These are phyloP conservation scores for Lamellibrachia columna DNA, from an alignment of 2,888 invertebrate species.

Conservation along the genomic window DNA sequence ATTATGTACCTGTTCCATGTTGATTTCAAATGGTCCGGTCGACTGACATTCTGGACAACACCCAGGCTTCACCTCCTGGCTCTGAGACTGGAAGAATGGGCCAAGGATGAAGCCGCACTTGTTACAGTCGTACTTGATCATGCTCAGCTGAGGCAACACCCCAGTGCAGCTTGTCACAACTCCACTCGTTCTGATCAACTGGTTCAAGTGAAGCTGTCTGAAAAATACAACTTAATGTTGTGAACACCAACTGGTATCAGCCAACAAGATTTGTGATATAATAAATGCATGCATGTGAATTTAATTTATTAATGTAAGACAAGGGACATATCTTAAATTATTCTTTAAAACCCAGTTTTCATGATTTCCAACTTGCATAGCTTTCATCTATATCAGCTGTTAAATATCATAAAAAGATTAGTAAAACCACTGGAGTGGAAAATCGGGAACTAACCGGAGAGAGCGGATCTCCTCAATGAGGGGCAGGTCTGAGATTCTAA, in stretches of 20 bases:
- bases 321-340: background rate
- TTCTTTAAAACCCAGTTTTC: no score
- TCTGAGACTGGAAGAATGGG: constrained; percentile 94
- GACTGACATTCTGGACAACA: constrained; percentile 99
- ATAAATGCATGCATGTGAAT: background rate
- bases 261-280: background rate
- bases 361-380: no score
- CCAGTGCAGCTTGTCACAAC: constrained; percentile 95
- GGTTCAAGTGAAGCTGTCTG: constrained; percentile 79
- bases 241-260: background rate
- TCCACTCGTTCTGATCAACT: constrained; percentile 90
- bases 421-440: background rate
- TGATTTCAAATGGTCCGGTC: constrained; percentile 93
- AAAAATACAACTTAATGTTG: background rate
- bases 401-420: background rate
- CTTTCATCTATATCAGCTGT: no score
- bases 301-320: background rate
- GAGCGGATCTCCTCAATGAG: constrained; percentile 94
- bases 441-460: constrained; percentile 72
- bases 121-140: constrained; percentile 97
- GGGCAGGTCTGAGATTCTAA: constrained; percentile 93
- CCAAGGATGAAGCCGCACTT: constrained; percentile 95
- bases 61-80: constrained; percentile 92
- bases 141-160: constrained; percentile 88
- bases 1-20: constrained; percentile 81